Evolutionary conservation across 2,888 invertebrate genomes (phyloP), one percentile per base, ranked within the genome.

Genomic region (Trichacis sp.): DNA sequence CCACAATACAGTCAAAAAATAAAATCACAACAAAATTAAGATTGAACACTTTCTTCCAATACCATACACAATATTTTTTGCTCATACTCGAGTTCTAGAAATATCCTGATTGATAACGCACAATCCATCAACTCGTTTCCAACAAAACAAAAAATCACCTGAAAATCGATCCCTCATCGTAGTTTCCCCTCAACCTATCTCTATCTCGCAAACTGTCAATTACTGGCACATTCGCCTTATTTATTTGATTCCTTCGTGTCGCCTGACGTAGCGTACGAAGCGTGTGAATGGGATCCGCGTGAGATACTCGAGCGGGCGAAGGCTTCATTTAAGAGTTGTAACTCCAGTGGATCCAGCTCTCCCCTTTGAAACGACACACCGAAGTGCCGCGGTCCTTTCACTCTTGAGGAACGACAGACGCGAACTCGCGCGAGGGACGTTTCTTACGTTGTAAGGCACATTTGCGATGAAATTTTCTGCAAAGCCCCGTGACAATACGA

Each of bases 361-460:
- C 57, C 42, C 47, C 52, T 63, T 59, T 53, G 63, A 60, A 63
- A 60, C 52, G 63, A 59, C 67, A 67, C 59, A 56, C 51, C 54
- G 51, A 67, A 67, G 63, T 67, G 60, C 24, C 67, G 46, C 53
- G 63, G 53, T 60, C 50, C 60, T 67, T 60, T 62, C 49, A 36
- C 53, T 52, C 53, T 67, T 49, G 46, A 55, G 55, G 54, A 61
- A 66, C 52, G 56, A 58, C 54, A 62, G 40, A 58, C 51, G 61
- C 66, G 40, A 4, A 15, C 43, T 17, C 40, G 14, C 14, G 40
- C 14, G 43, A 57, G 53, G 12, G 47, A 45, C 36, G 38, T 29
- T 45, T 50, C 61, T 62, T 50, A 20, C 20, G 50, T 40, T 54
- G 33, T 12, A 15, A 15, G 14, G 48, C 49, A 36, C 58, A 38